phyloP scores from a whole-genome alignment of 2,113 vertebrate genomes.

The Scatophagus argus region DNA sequence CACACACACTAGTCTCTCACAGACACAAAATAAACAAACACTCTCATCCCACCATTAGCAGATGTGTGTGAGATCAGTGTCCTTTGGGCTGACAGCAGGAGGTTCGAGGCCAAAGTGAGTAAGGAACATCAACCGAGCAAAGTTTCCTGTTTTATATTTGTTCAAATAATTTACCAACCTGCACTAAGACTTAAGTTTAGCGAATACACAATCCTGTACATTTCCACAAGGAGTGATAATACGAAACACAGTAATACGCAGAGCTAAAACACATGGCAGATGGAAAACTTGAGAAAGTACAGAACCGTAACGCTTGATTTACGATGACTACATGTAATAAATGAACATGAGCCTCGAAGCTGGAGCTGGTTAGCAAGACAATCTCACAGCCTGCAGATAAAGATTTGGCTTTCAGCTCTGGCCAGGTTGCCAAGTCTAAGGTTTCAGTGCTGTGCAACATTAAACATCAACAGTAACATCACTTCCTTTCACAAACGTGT shows the following conservation, averaged over 20 bases:
- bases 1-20: slow-evolving; percentile 16
- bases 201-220: slow-evolving; percentile 25
- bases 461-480: slow-evolving; percentile 65
- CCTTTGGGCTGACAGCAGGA: slow-evolving; percentile 46
- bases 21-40: slow-evolving; percentile 66
- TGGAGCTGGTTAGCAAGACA: slow-evolving; percentile 73
- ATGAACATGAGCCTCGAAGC: slow-evolving; percentile 68
- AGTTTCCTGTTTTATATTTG: slow-evolving; percentile 59
- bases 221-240: slow-evolving; percentile 32
- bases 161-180: slow-evolving; percentile 44
- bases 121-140: slow-evolving; percentile 23
- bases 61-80: slow-evolving; percentile 69
- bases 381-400: slow-evolving; percentile 70
- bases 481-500: slow-evolving; percentile 56
- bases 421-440: slow-evolving; percentile 65
- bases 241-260: slow-evolving; percentile 28
- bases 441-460: slow-evolving; percentile 66
- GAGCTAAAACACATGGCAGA: slow-evolving; percentile 61
- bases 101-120: slow-evolving; percentile 35
- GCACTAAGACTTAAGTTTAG: neutral
- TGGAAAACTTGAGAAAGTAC: slow-evolving; percentile 67
- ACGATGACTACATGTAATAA: slow-evolving; percentile 69
- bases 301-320: slow-evolving; percentile 66
- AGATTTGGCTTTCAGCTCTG: slow-evolving; percentile 59
- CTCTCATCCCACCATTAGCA: slow-evolving; percentile 63